phyloP scores from a whole-genome alignment of 2,113 vertebrate species.

The Centrocercus urophasianus region DNA sequence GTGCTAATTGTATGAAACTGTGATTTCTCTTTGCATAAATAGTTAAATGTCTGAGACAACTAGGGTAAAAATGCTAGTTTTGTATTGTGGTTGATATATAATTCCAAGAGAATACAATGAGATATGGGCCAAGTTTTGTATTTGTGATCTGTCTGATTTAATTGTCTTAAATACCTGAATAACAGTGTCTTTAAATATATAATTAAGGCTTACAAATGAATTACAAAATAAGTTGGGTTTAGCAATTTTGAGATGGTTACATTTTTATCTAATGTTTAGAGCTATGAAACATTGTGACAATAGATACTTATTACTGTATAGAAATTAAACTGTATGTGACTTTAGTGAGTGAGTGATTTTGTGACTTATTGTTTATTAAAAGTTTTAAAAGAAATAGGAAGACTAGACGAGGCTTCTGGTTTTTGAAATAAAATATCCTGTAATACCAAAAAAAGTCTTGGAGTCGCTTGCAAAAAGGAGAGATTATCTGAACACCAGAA shows the following conservation, averaged over 20 bases:
- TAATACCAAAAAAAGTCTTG: background rate
- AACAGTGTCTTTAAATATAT: background rate
- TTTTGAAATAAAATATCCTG: background rate
- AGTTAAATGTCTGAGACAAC: background rate
- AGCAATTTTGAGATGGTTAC: background rate
- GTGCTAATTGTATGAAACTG: background rate
- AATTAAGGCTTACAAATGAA: background rate
- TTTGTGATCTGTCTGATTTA: background rate
- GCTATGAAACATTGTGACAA: background rate
- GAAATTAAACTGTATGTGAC: background rate
- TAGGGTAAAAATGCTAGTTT: background rate
- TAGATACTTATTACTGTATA: background rate
- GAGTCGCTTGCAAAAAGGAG: background rate
- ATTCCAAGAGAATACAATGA: background rate
- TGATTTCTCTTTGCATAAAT: background rate
- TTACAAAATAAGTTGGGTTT: background rate
- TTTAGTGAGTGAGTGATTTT: background rate
- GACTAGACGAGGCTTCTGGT: background rate
- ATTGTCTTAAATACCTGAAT: background rate
- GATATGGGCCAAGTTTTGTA: background rate
- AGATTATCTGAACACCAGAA: background rate
- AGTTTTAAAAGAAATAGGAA: background rate
- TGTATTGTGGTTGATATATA: background rate
- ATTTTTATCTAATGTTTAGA: background rate
- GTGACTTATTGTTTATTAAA: background rate